A percentile compares a stretch with the other conserved stretches of the same genome.
phyloP scores from a whole-genome alignment of 2,797 vertebrate genomes.

The Sciurus vulgaris region DNA sequence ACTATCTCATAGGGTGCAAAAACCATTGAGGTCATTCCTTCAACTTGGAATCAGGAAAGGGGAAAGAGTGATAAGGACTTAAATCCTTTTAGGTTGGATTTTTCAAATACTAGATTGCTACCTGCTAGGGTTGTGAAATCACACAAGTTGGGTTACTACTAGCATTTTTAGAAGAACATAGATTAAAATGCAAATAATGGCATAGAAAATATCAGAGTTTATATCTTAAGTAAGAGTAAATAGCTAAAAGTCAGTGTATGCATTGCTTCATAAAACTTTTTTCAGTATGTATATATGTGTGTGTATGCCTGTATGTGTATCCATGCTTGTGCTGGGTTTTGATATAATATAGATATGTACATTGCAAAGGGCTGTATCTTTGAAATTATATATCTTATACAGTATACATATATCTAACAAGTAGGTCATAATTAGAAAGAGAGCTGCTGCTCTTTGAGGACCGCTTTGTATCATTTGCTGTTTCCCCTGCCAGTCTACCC shows the following conservation, averaged over 20 bases:
- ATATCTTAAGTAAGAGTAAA: not conserved
- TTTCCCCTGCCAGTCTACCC: not conserved
- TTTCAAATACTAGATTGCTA: not conserved
- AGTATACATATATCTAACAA: not conserved
- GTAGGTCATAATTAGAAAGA: not conserved
- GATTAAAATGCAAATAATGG: constrained; percentile 1
- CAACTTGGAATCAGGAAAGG: not conserved
- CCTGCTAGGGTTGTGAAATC: not conserved
- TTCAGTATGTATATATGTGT: not conserved
- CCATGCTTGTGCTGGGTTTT: not conserved
- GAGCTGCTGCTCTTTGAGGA: not conserved
- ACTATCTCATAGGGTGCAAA: not conserved
- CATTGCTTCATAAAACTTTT: not conserved
- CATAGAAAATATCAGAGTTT: not conserved
- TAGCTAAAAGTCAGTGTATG: not conserved
- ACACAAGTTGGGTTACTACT: not conserved
- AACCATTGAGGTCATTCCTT: not conserved
- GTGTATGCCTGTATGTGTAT: not conserved
- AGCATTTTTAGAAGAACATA: not conserved
- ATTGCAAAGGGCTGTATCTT: not conserved
- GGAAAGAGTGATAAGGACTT: not conserved
- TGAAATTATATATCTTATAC: not conserved
- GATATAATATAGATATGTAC: not conserved
- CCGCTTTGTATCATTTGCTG: not conserved
- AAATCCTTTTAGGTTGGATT: not conserved